Base-by-base conservation (phyloP, 2,113 vertebrate species). In the Procavia capensis region DNA sequence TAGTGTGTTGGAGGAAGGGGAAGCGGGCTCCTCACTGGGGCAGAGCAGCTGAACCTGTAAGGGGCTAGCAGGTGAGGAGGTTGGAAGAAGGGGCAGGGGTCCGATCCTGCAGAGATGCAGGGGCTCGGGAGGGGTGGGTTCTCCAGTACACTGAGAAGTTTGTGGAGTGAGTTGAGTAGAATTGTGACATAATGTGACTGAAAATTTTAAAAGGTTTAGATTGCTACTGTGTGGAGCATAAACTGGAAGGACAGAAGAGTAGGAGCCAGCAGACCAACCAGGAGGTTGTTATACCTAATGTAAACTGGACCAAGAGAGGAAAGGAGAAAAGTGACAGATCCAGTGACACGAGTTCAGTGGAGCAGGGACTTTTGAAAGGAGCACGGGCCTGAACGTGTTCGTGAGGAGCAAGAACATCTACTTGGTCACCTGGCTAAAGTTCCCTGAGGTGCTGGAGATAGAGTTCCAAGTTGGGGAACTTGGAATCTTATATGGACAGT, bases 21-120 rank as follows among this genome's bases (percentile, higher is more conserved):
- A 47, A 64, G 63, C 61, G 41, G 41, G n/a, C 59, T 10, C 54
- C 7, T 3, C 34, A 9, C 57, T 34, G 34, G 68, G 50, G 45
- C n/a, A 34, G 34, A 79, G n/a, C 0, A 34, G 50, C 47, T 59
- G 39, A 2, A 41, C 0, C 3, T 50, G 41, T 70, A n/a, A 27
- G 47, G 47, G 39, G 25, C 29, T 3, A 16, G 47, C 36, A 34
- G 27, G 50, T 9, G 70, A n/a, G 11, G 50, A 25, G 64, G 6
- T 14, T 9, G 88, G 59, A 66, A 9, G 39, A 3, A 61, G 43
- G 39, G 50, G 29, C 4, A 24, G 59, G n/a, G 31, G 89, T 41
- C n/a, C 31, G 25, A 3, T 9, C 24, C 4, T 3, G 22, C 59
- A 5, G 78, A 61, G 47, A 61, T 76, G 50, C 64, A 0, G 0